Evolutionary conservation across 1,140 invertebrate species (phyloP), one percentile per base, ranked within the genome.

Genomic region (Campoletis sonorensis): DNA sequence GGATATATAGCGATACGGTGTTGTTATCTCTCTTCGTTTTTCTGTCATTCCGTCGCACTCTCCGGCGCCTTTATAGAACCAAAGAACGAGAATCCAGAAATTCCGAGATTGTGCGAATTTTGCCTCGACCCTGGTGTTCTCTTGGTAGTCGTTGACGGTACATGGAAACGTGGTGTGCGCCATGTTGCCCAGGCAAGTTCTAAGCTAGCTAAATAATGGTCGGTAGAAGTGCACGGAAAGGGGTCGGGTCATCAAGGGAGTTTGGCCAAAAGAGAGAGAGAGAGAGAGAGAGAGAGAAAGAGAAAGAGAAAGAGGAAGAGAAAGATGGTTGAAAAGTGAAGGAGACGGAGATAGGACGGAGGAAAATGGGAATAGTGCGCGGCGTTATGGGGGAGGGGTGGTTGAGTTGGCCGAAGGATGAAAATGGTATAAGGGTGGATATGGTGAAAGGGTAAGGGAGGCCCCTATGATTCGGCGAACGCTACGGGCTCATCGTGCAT

Each of bases 201-300:
- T 91, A 91, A 91, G 89, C 90, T 86, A 85, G 86, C 89, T 90
- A 91, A 91, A 91, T 91, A 90, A 91, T 90, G 90, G 88, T 87
- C 85, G 90, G 85, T 89, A 87, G 88, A 90, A 89, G 87, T 90
- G 87, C 86, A 85, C 33, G 61, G 26, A 86, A 75, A 45, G 78
- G 81, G 81, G 76, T 79, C 40, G 67, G 79, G 81, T 79, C 33
- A 75, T 61, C 23, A 82, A 82, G 84, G 81, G 81, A 51, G 76
- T 49, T 68, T 54, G 71, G 49, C 73, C 61, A 72, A 81, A 49
- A 73, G 80, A 71, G 67, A 13, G 51, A 40, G 45, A 72, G 72
- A 75, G 75, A 82, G 58, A 26, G 75, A 61, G 45, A 61, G 71
- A 76, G n/a, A 33, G 70, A 4, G 67, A 15, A 3, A 7, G 11